phyloP scores from a whole-genome alignment of 2,797 vertebrate genomes.

The Sebastolobus altivelis region DNA sequence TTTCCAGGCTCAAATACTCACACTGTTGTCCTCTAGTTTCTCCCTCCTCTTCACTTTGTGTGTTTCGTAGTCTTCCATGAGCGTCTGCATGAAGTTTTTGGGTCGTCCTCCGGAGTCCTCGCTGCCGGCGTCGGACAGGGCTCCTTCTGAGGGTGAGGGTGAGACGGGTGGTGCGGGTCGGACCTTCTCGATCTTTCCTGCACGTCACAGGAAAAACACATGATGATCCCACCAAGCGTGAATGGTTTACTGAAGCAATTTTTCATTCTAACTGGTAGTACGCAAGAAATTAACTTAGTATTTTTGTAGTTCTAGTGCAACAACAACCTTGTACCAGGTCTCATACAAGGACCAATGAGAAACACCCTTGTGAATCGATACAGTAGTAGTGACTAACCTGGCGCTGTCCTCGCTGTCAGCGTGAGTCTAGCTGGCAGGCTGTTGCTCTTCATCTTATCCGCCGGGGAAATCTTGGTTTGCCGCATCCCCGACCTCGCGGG shows the following conservation, averaged over 20 bases:
- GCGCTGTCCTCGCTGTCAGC: conserved; percentile 89
- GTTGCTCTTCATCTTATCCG: conserved; percentile 85
- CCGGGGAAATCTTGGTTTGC: conserved; percentile 55
- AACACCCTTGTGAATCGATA: background rate
- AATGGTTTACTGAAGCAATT: no score
- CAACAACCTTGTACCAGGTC: background rate
- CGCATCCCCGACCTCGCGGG: conserved; percentile 43
- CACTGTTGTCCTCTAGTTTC: conserved; percentile 94
- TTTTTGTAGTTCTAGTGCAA: background rate
- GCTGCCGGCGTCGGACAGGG: conserved; percentile 87
- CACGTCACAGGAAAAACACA: conserved; percentile 39
- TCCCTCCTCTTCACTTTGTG: conserved; percentile 97
- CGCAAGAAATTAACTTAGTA: no score
- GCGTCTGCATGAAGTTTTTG: conserved; percentile 98
- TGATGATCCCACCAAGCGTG: no score
- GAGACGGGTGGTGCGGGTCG: conserved; percentile 89
- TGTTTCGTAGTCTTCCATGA: conserved; percentile 97
- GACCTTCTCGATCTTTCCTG: conserved; percentile 98
- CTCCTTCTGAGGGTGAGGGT: conserved; percentile 87
- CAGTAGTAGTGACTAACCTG: conserved; percentile 86
- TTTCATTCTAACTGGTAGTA: no score
- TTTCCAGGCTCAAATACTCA: conserved; percentile 81
- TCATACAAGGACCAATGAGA: background rate
- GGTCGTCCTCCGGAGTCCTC: conserved; percentile 92
- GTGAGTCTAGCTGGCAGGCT: conserved; percentile 87